Evolutionary conservation across 2,797 vertebrate species (phyloP).

Genomic region (Otus scops): DNA sequence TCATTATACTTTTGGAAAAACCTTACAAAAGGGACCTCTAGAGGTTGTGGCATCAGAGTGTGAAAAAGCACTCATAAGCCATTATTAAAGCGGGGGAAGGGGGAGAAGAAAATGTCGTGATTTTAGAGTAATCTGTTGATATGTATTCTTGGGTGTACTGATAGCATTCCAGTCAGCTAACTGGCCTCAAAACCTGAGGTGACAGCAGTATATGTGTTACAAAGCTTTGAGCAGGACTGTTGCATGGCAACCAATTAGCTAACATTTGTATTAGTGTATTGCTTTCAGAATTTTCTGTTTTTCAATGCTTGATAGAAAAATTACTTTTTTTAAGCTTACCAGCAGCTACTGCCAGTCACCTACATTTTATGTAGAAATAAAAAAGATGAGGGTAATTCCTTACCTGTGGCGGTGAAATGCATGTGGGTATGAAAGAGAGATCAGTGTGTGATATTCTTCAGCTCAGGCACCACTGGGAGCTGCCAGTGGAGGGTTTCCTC

Average conservation of each 20-base stretch:
- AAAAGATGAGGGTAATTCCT: background rate
- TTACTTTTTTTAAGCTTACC: background rate
- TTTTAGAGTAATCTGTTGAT: background rate
- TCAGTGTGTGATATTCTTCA: background rate
- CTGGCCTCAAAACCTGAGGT: background rate
- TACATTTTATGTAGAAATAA: background rate
- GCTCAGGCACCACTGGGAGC: background rate
- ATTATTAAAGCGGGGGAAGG: background rate
- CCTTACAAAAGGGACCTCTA: background rate
- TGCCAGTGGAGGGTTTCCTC: background rate
- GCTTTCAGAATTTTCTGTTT: background rate
- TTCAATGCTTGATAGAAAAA: background rate
- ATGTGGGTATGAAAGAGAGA: background rate
- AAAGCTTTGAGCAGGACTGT: background rate
- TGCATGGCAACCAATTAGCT: conserved; percentile 1
- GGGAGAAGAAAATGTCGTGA: background rate
- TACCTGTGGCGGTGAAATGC: background rate
- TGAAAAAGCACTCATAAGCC: background rate
- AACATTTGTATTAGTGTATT: background rate
- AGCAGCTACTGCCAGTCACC: background rate
- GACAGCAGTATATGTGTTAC: background rate
- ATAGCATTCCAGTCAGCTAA: background rate
- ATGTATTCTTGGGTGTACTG: background rate
- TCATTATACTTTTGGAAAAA: background rate
- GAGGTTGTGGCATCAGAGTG: background rate